Conservation (phyloP, 2,888 invertebrate species). For the Tigriopus californicus region DNA sequence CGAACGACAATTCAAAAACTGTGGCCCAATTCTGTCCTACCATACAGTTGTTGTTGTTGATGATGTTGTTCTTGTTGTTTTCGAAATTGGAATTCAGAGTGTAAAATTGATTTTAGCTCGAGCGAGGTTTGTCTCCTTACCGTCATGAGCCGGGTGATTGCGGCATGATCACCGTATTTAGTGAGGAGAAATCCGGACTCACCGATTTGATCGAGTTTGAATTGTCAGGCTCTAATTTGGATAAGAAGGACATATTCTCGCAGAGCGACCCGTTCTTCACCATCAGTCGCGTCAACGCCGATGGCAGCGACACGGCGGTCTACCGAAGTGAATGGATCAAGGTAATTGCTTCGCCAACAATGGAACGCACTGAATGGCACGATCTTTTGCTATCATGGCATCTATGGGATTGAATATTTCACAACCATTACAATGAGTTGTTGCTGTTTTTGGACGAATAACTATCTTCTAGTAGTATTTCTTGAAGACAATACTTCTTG, state of each 20-base stretch:
- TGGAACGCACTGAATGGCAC: too few relatives aligned
- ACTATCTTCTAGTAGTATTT: too few relatives aligned
- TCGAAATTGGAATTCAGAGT: too few relatives aligned
- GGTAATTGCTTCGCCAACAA: slow-evolving; percentile 4
- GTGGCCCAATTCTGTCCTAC: too few relatives aligned
- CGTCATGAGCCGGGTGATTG: background rate
- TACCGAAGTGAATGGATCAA: slow-evolving; percentile 36
- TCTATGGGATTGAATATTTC: too few relatives aligned
- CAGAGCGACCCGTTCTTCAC: slow-evolving; percentile 28
- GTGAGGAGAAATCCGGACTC: slow-evolving; percentile 25
- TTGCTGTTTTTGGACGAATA: too few relatives aligned
- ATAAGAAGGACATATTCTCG: slow-evolving; percentile 26
- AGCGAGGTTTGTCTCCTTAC: slow-evolving; percentile 19
- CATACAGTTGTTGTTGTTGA: too few relatives aligned
- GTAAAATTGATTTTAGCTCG: slow-evolving; percentile 19
- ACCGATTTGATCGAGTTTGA: slow-evolving; percentile 25
- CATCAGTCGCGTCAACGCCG: slow-evolving; percentile 20
- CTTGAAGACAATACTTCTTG: too few relatives aligned
- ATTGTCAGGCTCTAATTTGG: slow-evolving; percentile 24
- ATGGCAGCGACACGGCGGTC: slow-evolving; percentile 30
- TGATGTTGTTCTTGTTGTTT: too few relatives aligned
- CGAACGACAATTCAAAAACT: too few relatives aligned
- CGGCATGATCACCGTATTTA: slow-evolving; percentile 22
- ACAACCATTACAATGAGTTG: too few relatives aligned
- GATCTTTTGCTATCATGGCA: too few relatives aligned